Evolutionary conservation across 2,113 vertebrate genomes (phyloP), one percentile per base, ranked within the genome.

Genomic region (Balaeniceps rex): DNA sequence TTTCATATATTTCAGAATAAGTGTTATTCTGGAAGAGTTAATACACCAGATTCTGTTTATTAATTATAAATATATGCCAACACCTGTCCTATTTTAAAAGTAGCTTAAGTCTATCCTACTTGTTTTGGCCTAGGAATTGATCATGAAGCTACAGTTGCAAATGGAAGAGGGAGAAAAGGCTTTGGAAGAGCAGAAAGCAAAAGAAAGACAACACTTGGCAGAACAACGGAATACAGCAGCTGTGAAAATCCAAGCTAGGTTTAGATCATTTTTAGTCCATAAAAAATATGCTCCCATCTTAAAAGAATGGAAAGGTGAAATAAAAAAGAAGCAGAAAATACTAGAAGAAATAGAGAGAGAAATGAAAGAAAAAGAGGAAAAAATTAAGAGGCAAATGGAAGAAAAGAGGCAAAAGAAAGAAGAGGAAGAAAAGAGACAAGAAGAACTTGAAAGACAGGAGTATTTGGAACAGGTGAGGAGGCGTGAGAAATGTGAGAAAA

Each of bases 181-280:
- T 46, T 98, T 98, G 84, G 98, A 98, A 85, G 97, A 99, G 40
- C 93, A 98, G 64, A 98, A 98, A 94, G 93, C 97, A 90, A 95
- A 98, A 96, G 96, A 98, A 96, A 95, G 72, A 61, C 93, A 79
- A 38, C 95, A 40, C 49, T 52, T 96, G 81, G 70, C 94, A 83
- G 91, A 98, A 78, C 52, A 96, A 28, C 70, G 51, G 33, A 86
- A 96, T 95, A 85, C 33, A 83, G 98, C 99, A 71, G 98, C 98
- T 71, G 84, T 98, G 69, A 98, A 96, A 97, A 98, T 99, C 71
- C 99, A 99, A 97, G 96, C 98, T 91, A 97, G 75, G 63, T 97
- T 98, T 83, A 97, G 98, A 97, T 97, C 98, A 72, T 97, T 97
- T 81, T 49, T 97, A 82, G 93, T 93, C 9, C 97, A 54, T 64